These are phyloP conservation scores for Eupristina koningsbergeri DNA, from an alignment of 1,140 invertebrate genomes.

Conservation along the genomic window DNA sequence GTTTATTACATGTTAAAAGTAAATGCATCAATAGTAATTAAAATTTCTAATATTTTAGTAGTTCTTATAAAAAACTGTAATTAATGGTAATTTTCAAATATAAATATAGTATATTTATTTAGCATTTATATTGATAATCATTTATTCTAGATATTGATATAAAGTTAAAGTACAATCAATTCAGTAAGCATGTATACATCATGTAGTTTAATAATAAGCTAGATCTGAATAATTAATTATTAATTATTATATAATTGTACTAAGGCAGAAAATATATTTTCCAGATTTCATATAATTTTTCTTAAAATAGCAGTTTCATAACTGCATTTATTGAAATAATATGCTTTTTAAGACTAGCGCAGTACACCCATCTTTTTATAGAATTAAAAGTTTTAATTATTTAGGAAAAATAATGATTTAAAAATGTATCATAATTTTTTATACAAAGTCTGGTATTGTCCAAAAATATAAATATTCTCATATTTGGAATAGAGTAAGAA, in stretches of 20 bases:
- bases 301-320: not conserved
- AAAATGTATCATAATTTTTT: constrained; percentile 29
- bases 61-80: not conserved
- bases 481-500: constrained; percentile 11
- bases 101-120: not conserved
- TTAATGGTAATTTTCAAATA: constrained; percentile 12
- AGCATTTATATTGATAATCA: not conserved
- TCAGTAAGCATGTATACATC: constrained; percentile 13
- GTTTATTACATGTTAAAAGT: not conserved
- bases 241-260: constrained; percentile 18
- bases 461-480: constrained; percentile 33
- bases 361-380: constrained; percentile 7
- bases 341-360: constrained; percentile 38
- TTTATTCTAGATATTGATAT: constrained; percentile 2
- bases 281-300: constrained; percentile 23
- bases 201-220: constrained; percentile 24
- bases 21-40: constrained; percentile 11
- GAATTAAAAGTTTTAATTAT: constrained; percentile 18
- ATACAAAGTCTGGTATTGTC: not conserved
- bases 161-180: constrained; percentile 5
- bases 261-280: constrained; percentile 27
- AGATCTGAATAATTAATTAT: constrained; percentile 3
- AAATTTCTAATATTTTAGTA: not conserved
- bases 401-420: constrained; percentile 14
- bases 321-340: constrained; percentile 1